Evolutionary conservation across 1,140 invertebrate genomes (phyloP), one percentile per base, ranked within the genome.

Genomic region (Cheumatopsyche charites): DNA sequence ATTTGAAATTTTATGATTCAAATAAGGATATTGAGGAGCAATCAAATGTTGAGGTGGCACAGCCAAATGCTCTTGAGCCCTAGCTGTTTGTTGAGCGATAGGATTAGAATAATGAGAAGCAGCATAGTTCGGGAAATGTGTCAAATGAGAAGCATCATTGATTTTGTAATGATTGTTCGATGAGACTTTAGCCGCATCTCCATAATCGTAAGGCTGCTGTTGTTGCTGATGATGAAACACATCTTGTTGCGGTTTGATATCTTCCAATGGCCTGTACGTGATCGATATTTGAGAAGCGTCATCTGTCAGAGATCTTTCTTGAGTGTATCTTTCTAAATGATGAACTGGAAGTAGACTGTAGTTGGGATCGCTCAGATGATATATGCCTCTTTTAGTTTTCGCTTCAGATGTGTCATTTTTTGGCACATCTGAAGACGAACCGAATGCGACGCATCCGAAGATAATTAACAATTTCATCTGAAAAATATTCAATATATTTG

Each of bases 361-460:
- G 43, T 61, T 58, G 29, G 42, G 70, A 67, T 75, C 69, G n/a
- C 74, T 67, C 21, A 75, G 19, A 17, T 73, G 45, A 45, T 70
- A 72, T 29, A 76, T 67, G 11, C 67, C 67, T 15, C 72, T 68
- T 69, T 73, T 76, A 1, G 72, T 13, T 72, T 73, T 76, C 19
- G 23, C 65, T 9, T 75, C 70, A 29, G 26, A 58, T 9, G 72
- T 70, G 5, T 47, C 69, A 41, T 68, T 75, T 36, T 36, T 36
- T 11, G 65, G 66, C 13, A 61, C 63, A 58, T 70, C 70, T n/a
- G 43, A n/a, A 41, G 55, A 72, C 13, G 41, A 29, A n/a, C 55
- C 21, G 41, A 70, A 12, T 13, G 67, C 17, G 21, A 11, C 66
- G 58, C 55, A 70, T 11, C 36, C 23, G 13, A 67, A 43, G 26